Conservation (phyloP, 2,797 vertebrate genomes). For the Hylomyscus alleni region DNA sequence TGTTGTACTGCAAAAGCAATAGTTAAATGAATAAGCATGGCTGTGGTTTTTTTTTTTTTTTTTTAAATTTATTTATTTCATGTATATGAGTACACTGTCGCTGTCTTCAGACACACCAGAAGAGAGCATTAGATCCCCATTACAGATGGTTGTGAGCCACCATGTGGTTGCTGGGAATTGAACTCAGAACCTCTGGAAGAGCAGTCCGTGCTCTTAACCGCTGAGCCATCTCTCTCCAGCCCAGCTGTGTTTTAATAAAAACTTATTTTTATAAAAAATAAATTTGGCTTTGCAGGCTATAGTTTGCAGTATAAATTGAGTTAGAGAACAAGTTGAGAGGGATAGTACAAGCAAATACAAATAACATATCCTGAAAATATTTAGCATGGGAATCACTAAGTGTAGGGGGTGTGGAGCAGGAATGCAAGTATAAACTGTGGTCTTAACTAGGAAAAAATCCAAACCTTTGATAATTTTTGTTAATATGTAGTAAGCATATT, state of each 20-base stretch:
- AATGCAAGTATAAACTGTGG: slow-evolving; percentile 45
- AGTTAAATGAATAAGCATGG: slow-evolving; percentile 42
- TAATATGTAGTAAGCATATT: slow-evolving; percentile 38
- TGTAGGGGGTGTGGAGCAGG: not conserved
- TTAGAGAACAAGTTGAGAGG: not conserved
- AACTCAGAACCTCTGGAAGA: too few relatives aligned
- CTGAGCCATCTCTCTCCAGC: too few relatives aligned
- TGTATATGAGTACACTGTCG: too few relatives aligned
- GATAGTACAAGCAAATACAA: not conserved
- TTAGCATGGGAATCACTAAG: not conserved
- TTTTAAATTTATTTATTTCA: too few relatives aligned
- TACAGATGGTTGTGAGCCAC: too few relatives aligned
- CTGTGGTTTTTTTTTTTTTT: not conserved
- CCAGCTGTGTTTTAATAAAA: slow-evolving; percentile 28
- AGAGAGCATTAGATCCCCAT: too few relatives aligned
- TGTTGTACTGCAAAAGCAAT: slow-evolving; percentile 52
- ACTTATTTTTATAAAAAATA: slow-evolving; percentile 47
- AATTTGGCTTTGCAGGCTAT: not conserved
- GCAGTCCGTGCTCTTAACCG: too few relatives aligned
- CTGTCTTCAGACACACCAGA: too few relatives aligned
- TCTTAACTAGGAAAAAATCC: slow-evolving; percentile 46
- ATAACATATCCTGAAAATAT: slow-evolving; percentile 53
- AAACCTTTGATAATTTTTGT: slow-evolving; percentile 40
- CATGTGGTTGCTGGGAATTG: too few relatives aligned
- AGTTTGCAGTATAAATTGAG: not conserved